Conservation (phyloP, 2,888 invertebrate genomes). For the Dione vanillae region DNA sequence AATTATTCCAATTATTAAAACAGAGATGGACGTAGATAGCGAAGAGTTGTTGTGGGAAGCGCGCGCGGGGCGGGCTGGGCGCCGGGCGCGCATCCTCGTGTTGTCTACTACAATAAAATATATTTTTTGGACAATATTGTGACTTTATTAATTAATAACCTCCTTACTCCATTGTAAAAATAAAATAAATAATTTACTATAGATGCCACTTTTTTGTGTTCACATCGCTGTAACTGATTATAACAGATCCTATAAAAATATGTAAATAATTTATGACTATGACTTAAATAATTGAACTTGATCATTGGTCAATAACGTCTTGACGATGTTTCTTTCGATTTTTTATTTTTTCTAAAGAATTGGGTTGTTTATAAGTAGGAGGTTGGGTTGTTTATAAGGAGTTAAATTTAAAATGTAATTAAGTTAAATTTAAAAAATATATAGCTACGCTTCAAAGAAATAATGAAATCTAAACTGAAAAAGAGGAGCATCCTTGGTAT, state of each 20-base stretch:
- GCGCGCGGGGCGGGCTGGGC: conserved; percentile 81
- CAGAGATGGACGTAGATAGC: conserved; percentile 82
- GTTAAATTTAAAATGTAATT: too few relatives aligned
- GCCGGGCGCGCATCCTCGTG: conserved; percentile 78
- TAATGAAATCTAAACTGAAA: too few relatives aligned
- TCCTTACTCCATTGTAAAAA: conserved; percentile 7
- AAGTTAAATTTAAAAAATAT: too few relatives aligned
- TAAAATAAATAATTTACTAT: conserved; percentile 13
- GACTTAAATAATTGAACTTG: too few relatives aligned
- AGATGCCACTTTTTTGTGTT: conserved; percentile 1
- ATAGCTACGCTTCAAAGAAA: too few relatives aligned
- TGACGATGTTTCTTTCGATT: too few relatives aligned
- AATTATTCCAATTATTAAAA: conserved; percentile 85
- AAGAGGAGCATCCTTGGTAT: too few relatives aligned
- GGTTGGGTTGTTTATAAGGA: too few relatives aligned
- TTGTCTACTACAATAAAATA: conserved; percentile 85
- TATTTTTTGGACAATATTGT: conserved; percentile 82
- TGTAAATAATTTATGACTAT: not conserved
- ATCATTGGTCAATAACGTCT: too few relatives aligned
- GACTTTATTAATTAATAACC: conserved; percentile 54
- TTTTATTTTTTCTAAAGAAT: too few relatives aligned
- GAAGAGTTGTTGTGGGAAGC: conserved; percentile 81
- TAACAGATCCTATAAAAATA: not conserved
- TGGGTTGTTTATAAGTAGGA: too few relatives aligned
- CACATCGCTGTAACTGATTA: not conserved